A percentile compares a stretch with the other conserved stretches of the same genome.
These are phyloP conservation scores for Chironomus tepperi DNA, from an alignment of 1,140 invertebrate species.

Conservation along the genomic window DNA sequence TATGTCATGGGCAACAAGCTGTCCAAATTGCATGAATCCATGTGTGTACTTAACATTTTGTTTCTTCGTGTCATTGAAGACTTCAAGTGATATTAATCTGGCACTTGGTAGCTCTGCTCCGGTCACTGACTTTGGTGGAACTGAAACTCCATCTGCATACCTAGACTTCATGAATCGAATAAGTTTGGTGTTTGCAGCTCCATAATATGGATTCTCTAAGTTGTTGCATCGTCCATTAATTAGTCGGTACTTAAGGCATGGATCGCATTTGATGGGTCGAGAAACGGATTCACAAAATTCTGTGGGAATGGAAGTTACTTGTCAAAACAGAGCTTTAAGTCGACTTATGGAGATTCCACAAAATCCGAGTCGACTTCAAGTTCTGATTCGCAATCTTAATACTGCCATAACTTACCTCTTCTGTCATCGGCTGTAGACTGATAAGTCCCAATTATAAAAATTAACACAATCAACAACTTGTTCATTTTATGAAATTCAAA, in stretches of 20 bases:
- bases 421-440: too few species aligned
- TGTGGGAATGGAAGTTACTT: too few species aligned
- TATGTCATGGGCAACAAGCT: slow-evolving; percentile 71
- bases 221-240: neutral
- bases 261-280: too few species aligned
- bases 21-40: slow-evolving; percentile 70
- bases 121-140: slow-evolving; percentile 37
- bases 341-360: too few species aligned
- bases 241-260: neutral
- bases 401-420: too few species aligned
- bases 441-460: too few species aligned
- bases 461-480: too few species aligned
- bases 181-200: neutral
- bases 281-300: too few species aligned
- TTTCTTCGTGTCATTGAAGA: slow-evolving; percentile 48
- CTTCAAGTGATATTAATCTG: slow-evolving; percentile 51
- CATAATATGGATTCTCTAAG: neutral
- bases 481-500: too few species aligned
- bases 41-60: slow-evolving; percentile 57
- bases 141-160: slow-evolving; percentile 67
- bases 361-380: too few species aligned
- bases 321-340: too few species aligned
- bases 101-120: slow-evolving; percentile 52
- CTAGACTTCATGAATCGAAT: slow-evolving; percentile 63
- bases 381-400: too few species aligned